A percentile compares a stretch with the other conserved stretches of the same genome.
These are phyloP conservation scores for Nebria brevicollis DNA, from an alignment of 2,888 invertebrate species.

Conservation along the genomic window DNA sequence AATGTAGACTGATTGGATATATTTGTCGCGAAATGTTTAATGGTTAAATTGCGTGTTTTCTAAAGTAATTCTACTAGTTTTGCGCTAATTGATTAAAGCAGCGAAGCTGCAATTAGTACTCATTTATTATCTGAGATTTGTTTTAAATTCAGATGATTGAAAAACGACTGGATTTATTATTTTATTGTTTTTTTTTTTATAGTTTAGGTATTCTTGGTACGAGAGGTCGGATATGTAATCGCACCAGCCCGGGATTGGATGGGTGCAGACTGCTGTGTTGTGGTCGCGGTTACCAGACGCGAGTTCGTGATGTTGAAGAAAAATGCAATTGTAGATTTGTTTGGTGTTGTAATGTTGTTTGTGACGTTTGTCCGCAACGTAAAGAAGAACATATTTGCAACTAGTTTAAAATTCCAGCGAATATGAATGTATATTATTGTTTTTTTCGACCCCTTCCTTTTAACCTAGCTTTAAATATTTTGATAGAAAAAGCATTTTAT, in stretches of 20 bases:
- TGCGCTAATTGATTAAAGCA: conserved; percentile 29
- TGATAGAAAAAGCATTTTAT: too few species aligned
- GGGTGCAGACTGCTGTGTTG: conserved; percentile 89
- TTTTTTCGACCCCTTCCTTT: background rate
- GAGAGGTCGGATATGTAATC: conserved; percentile 82
- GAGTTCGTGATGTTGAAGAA: conserved; percentile 83
- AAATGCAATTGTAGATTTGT: conserved; percentile 91
- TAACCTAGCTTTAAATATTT: background rate
- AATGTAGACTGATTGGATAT: conserved; percentile 8
- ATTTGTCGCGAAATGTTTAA: conserved; percentile 17
- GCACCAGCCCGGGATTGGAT: conserved; percentile 85
- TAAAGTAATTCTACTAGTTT: conserved; percentile 25
- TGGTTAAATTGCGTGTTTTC: conserved; percentile 31
- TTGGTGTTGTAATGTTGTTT: conserved; percentile 91
- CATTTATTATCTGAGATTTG: background rate
- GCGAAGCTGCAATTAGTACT: conserved; percentile 8
- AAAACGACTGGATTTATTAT: too few species aligned
- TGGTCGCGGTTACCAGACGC: conserved; percentile 87
- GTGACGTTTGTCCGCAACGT: conserved; percentile 82
- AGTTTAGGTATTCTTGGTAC: conserved; percentile 86
- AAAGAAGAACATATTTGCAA: conserved; percentile 89
- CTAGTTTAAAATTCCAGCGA: conserved; percentile 60
- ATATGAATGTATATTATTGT: background rate
- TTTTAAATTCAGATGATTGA: too few species aligned
- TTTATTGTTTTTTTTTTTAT: conserved; percentile 42